These are phyloP conservation scores for Epiperipatus broadwayi DNA, from an alignment of 2,888 invertebrate species.

Conservation along the genomic window DNA sequence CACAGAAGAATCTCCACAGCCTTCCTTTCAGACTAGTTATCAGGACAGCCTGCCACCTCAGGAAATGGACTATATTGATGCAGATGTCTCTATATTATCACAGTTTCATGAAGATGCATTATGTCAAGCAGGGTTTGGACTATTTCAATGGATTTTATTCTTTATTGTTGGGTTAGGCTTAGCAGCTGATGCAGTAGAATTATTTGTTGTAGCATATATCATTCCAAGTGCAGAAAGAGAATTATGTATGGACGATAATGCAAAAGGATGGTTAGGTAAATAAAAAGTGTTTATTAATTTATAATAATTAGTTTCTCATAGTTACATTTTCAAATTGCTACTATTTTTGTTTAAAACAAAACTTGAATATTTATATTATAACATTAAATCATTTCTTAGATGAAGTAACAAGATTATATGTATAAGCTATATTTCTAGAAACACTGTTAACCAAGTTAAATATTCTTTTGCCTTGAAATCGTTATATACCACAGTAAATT, in stretches of 20 bases:
- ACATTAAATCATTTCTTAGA: neutral
- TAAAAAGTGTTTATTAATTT: slow-evolving; percentile 15
- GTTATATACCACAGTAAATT: no score
- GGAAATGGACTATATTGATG: slow-evolving; percentile 38
- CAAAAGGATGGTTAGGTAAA: slow-evolving; percentile 53
- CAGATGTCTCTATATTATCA: slow-evolving; percentile 41
- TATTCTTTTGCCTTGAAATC: no score
- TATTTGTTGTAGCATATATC: slow-evolving; percentile 48
- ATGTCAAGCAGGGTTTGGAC: slow-evolving; percentile 46
- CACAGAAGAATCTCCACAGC: no score
- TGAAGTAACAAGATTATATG: neutral
- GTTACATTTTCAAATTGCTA: no score
- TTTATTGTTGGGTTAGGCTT: slow-evolving; percentile 44
- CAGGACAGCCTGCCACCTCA: no score
- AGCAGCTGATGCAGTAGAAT: slow-evolving; percentile 46
- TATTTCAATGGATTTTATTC: slow-evolving; percentile 44
- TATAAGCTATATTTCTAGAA: no score
- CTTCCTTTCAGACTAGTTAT: no score
- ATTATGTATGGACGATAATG: slow-evolving; percentile 47
- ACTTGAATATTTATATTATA: slow-evolving; percentile 4
- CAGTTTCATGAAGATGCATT: slow-evolving; percentile 54
- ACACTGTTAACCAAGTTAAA: no score
- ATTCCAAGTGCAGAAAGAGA: slow-evolving; percentile 55
- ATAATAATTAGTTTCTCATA: no score
- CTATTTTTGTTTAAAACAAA: no score